A percentile compares a stretch with the other conserved stretches of the same genome.
These are phyloP conservation scores for Pipistrellus nathusii DNA, from an alignment of 2,797 vertebrate species.

Conservation along the genomic window DNA sequence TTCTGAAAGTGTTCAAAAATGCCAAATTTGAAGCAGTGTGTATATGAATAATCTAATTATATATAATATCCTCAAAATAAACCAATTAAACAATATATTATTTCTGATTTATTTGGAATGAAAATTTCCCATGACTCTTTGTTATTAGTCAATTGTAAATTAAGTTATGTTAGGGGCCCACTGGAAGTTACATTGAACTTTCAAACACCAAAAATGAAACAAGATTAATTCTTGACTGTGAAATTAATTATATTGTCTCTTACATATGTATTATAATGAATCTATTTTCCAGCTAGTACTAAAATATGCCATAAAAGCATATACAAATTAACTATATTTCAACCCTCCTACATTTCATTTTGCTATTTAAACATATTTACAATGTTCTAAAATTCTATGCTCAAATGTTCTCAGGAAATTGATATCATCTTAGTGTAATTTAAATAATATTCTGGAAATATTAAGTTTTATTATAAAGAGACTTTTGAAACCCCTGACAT, in stretches of 20 bases:
- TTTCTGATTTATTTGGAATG: neutral
- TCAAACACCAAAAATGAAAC: neutral
- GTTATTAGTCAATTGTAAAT: neutral
- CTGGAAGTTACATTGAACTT: neutral
- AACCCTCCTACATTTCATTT: slow-evolving; percentile 53
- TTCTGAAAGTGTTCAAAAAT: neutral
- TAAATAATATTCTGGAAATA: neutral
- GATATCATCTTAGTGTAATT: neutral
- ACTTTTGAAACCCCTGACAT: neutral
- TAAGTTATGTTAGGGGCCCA: neutral
- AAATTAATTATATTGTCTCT: slow-evolving; percentile 50
- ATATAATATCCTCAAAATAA: neutral
- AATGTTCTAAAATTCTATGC: slow-evolving; percentile 23
- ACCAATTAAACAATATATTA: neutral
- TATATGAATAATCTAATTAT: neutral
- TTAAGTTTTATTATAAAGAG: neutral
- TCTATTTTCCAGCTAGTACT: slow-evolving; percentile 68
- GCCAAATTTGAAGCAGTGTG: neutral
- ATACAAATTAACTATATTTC: slow-evolving; percentile 65
- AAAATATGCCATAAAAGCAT: slow-evolving; percentile 71
- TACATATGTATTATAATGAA: slow-evolving; percentile 70
- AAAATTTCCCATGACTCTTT: neutral
- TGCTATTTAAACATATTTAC: neutral
- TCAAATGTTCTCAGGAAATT: slow-evolving; percentile 6
- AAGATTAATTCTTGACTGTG: slow-evolving; percentile 36